Evolutionary conservation across 2,113 vertebrate genomes (phyloP).

Genomic region (Phylloscopus whistleri): DNA sequence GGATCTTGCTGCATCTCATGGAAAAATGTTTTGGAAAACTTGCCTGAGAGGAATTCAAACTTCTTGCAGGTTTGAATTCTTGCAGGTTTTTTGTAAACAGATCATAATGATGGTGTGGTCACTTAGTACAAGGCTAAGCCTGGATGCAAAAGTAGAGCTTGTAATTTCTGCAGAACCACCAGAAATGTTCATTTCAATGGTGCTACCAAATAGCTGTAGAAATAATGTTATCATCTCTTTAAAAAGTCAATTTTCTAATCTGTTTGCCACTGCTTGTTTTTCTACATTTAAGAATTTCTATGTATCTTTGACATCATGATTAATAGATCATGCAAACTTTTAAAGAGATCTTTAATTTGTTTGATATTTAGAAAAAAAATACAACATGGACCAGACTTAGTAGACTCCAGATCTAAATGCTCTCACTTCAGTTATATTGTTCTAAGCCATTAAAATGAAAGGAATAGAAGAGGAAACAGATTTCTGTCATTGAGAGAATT

Average conservation of each 20-base stretch:
- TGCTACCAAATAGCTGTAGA: background rate
- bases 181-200: background rate
- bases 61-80: background rate
- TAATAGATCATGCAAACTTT: background rate
- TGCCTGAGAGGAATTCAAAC: background rate
- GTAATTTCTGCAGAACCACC: background rate
- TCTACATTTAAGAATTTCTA: background rate
- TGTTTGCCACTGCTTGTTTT: background rate
- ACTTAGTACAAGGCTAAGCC: background rate
- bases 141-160: background rate
- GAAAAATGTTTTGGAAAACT: background rate
- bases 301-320: background rate
- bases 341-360: background rate
- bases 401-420: background rate
- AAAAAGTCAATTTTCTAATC: background rate
- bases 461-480: background rate
- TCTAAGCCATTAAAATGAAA: background rate
- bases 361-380: background rate
- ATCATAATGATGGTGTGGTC: background rate
- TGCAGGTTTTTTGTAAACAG: background rate
- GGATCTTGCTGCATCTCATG: background rate
- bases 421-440: background rate
- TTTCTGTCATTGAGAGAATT: background rate
- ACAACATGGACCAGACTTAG: background rate
- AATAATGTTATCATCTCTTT: background rate